Conservation (phyloP, 2,797 vertebrate species). For the Pipistrellus pipistrellus region DNA sequence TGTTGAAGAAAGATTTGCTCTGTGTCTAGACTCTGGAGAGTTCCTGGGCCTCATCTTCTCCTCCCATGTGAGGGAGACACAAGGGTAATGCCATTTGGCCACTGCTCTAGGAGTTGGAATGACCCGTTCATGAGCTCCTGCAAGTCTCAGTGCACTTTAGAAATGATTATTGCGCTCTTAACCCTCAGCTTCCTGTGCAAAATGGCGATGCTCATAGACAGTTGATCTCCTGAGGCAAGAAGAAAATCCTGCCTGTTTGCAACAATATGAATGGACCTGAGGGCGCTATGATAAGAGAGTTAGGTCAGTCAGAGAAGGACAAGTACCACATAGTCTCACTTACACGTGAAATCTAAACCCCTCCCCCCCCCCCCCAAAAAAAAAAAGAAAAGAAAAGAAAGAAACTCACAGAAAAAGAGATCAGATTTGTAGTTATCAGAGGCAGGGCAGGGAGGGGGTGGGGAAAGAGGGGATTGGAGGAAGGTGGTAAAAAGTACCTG, state of each 20-base stretch:
- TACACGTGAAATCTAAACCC: not conserved
- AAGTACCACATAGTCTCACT: not conserved
- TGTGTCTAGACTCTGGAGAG: not conserved
- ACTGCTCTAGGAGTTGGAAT: not conserved
- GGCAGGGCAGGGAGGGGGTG: too few relatives aligned
- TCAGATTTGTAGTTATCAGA: not conserved
- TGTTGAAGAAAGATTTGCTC: constrained; percentile 10
- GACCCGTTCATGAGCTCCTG: not conserved
- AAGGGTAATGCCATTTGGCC: not conserved
- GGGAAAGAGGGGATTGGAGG: not conserved
- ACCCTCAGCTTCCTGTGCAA: not conserved
- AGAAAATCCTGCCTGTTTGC: not conserved
- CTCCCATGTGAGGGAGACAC: not conserved
- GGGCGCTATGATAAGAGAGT: not conserved
- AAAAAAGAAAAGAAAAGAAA: not conserved
- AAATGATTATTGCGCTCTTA: not conserved
- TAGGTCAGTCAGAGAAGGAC: not conserved
- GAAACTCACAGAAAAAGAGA: not conserved
- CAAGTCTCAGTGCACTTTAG: not conserved
- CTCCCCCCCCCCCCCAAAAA: not conserved
- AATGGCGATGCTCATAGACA: not conserved
- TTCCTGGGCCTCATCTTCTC: not conserved
- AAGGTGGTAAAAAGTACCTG: not conserved
- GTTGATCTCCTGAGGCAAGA: not conserved
- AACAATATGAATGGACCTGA: not conserved